Evolutionary conservation across 2,113 vertebrate species (phyloP), one percentile per base, ranked within the genome.

Genomic region (Chloropsis hardwickii): DNA sequence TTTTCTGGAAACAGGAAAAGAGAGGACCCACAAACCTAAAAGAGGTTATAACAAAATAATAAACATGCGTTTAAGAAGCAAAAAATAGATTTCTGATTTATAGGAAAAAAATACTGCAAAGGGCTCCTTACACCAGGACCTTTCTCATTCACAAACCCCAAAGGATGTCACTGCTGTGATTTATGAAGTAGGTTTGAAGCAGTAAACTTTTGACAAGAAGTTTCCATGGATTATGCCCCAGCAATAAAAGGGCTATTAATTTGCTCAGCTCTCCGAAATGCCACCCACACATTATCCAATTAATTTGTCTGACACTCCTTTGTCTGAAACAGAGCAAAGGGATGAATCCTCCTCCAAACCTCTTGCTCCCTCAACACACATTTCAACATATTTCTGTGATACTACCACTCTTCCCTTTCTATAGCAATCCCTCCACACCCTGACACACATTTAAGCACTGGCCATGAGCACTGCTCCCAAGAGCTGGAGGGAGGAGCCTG

Each of bases 361-460:
- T 57, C 33, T 21, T 39, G 25, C 71, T 91, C 57, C 73, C 66
- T 60, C 64, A 29, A 28, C 10, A 62, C 22, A 27, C 2, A 14
- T 61, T 62, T 86, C 6, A 0, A 53, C 37, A 4, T 42, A 61
- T 24, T 83, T 67, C 71, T 69, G 28, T 17, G 8, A 37, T 20
- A 28, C 9, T 14, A 6, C 39, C 39, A 16, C 44, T 45, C 51
- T 57, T n/a, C 54, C 39, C 60, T 60, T 67, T n/a, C 0, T 0
- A 47, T 6, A 57, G 66, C 53, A 54, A 91, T 12, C 18, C 33
- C 40, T 56, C 67, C 90, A 35, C 57, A 44, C 5, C 44, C 40
- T 56, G 12, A 64, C 21, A 39, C 5, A 35, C 11, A 50, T 29
- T 58, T 22, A 62, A 62, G 28, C 29, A 20, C 4, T 25, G 29